These are phyloP conservation scores for Caenorhabditis japonica DNA, from an alignment of 2,888 invertebrate genomes.

Conservation along the genomic window DNA sequence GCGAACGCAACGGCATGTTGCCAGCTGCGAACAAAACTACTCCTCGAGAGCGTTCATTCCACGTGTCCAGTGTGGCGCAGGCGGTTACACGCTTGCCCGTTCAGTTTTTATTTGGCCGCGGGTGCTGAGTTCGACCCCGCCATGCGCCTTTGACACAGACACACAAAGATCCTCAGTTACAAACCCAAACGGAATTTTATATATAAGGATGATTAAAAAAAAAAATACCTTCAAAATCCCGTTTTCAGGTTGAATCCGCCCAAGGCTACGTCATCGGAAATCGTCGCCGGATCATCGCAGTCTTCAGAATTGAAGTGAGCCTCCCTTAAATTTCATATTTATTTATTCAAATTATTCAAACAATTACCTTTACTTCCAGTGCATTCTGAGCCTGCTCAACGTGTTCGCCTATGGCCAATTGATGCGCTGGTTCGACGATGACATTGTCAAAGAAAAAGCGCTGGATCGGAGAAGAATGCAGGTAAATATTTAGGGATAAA, in stretches of 20 bases:
- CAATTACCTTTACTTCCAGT: slow-evolving; percentile 37
- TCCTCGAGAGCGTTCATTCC: too few species aligned
- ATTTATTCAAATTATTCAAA: too few species aligned
- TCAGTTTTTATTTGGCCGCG: too few species aligned
- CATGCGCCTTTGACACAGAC: too few species aligned
- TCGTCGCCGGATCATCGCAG: slow-evolving; percentile 64
- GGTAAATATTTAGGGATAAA: slow-evolving; percentile 8
- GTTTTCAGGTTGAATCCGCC: slow-evolving; percentile 60
- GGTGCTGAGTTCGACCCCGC: too few species aligned
- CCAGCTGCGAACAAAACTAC: too few species aligned
- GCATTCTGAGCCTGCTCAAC: slow-evolving; percentile 54
- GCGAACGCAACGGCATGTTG: too few species aligned
- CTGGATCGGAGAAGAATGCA: slow-evolving; percentile 33
- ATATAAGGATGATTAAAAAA: too few species aligned
- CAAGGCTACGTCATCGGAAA: slow-evolving; percentile 69
- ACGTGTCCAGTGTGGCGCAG: too few species aligned
- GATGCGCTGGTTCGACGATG: slow-evolving; percentile 61
- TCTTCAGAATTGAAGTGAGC: slow-evolving; percentile 59
- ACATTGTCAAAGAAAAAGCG: slow-evolving; percentile 22
- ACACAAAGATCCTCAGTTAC: too few species aligned
- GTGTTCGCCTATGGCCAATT: slow-evolving; percentile 60
- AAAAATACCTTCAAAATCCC: neutral
- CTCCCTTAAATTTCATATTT: neutral
- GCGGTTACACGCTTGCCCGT: too few species aligned
- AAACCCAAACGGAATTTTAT: too few species aligned